Conservation (phyloP, 2,888 invertebrate genomes). For the Schizotus pectinicornis region DNA sequence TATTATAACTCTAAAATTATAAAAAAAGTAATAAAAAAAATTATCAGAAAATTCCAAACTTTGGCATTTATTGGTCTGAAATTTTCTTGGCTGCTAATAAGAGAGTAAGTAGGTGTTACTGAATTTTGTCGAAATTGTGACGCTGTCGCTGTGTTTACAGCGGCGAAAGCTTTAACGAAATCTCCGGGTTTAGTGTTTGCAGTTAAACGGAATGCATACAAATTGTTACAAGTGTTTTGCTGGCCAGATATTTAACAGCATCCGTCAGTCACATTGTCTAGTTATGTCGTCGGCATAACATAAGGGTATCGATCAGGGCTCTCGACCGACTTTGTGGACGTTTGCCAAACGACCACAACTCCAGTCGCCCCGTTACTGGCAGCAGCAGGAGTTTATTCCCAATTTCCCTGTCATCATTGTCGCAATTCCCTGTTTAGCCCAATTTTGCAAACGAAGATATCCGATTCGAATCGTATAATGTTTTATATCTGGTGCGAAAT, state of each 20-base stretch:
- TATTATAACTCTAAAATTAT: no score
- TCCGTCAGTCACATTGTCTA: constrained; percentile 25
- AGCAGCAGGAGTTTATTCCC: constrained; percentile 7
- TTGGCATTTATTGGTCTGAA: no score
- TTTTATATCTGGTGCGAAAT: constrained; percentile 22
- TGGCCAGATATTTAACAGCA: constrained; percentile 18
- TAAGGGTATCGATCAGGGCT: constrained; percentile 27
- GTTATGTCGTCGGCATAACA: constrained; percentile 20
- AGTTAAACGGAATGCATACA: neutral
- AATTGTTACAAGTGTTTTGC: constrained; percentile 15
- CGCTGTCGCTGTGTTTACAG: no score
- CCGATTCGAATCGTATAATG: constrained; percentile 3
- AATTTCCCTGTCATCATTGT: constrained; percentile 9
- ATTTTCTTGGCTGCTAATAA: no score
- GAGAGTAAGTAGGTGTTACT: no score
- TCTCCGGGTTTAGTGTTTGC: no score
- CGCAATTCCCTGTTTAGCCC: neutral
- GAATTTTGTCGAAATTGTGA: no score
- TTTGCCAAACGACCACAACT: constrained; percentile 27
- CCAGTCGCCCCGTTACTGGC: constrained; percentile 2
- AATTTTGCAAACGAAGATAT: neutral
- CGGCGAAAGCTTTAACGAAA: no score
- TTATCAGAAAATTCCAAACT: no score
- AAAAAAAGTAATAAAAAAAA: no score
- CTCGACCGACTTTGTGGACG: constrained; percentile 19